Evolutionary conservation across 2,113 vertebrate genomes (phyloP), one percentile per base, ranked within the genome.

Genomic region (Eptatretus burgeri): DNA sequence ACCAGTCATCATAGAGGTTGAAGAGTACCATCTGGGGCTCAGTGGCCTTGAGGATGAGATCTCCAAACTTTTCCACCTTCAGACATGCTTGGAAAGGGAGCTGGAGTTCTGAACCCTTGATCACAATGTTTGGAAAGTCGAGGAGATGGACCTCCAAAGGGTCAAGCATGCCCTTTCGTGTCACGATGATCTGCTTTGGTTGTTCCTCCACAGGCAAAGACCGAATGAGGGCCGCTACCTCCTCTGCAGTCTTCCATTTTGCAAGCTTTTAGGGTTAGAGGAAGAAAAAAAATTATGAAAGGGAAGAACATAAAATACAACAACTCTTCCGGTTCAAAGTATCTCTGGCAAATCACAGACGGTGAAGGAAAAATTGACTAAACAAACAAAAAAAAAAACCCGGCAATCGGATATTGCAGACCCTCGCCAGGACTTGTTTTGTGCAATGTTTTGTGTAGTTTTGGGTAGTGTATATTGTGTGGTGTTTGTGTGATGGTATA

Each of bases 11-110:
- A 1, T 98, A 98, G 18, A 98, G 81, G 69, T 98, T 98, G 77
- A 98, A 98, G 49, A 98, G 80, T 67, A 98, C 93, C 93, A 98
- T 98, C 76, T 98, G 89, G 16, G 93, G 93, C 66, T 98, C 93
- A 1, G 93, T 98, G 3, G 93, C 93, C 75, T 98, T 98, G 68
- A 98, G 75, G 70, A 98, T 98, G 64, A 98, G 77, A 69, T 98
- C 93, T 63, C 93, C 93, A 73, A 98, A 98, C 75, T 98, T 98
- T 63, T 98, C 93, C 69, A 98, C 93, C 70, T 98, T 98, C 72
- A 98, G 78, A 71, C 93, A 98, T 69, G 93, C 93, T 77, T 98
- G 89, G 82, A 96, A 98, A 49, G 93, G 93, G 67, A 98, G 77
- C 70, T 98, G 93, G 70, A 98, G 69, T 76, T 98, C 93, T 0